A percentile compares a stretch with the other conserved stretches of the same genome.
These are phyloP conservation scores for Melozone crissalis DNA, from an alignment of 2,113 vertebrate genomes.

Conservation along the genomic window DNA sequence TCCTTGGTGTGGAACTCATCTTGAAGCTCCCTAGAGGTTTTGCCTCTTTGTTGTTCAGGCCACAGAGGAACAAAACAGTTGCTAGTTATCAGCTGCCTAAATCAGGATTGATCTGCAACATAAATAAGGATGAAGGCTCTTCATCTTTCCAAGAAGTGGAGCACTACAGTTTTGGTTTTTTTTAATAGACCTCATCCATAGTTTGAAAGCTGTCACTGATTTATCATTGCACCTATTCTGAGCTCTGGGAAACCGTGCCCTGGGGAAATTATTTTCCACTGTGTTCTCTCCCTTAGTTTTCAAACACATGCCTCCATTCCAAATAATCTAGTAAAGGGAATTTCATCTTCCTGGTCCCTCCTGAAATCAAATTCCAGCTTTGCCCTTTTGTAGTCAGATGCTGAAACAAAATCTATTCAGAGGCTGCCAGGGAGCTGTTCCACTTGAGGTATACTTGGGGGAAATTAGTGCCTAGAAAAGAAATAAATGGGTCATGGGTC, in stretches of 20 bases:
- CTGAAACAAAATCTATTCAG: background rate
- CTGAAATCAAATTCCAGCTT: background rate
- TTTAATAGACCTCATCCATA: background rate
- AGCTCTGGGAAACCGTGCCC: background rate
- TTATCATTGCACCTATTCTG: background rate
- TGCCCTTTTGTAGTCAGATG: background rate
- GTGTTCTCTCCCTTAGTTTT: background rate
- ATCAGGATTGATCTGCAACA: background rate
- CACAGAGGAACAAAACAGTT: background rate
- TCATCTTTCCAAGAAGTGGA: background rate
- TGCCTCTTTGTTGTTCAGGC: background rate
- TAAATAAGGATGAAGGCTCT: background rate
- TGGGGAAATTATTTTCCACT: background rate
- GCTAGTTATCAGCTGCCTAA: background rate
- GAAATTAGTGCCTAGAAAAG: background rate
- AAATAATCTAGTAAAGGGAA: background rate
- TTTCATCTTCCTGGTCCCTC: background rate
- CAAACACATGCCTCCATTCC: background rate
- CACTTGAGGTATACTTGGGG: background rate
- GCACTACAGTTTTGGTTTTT: background rate
- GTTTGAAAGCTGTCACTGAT: background rate
- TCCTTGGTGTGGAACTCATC: background rate
- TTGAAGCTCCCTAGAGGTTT: background rate
- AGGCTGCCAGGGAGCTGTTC: background rate
- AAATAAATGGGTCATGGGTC: background rate